phyloP scores from a whole-genome alignment of 2,797 vertebrate species.

The Lepus townsendii region DNA sequence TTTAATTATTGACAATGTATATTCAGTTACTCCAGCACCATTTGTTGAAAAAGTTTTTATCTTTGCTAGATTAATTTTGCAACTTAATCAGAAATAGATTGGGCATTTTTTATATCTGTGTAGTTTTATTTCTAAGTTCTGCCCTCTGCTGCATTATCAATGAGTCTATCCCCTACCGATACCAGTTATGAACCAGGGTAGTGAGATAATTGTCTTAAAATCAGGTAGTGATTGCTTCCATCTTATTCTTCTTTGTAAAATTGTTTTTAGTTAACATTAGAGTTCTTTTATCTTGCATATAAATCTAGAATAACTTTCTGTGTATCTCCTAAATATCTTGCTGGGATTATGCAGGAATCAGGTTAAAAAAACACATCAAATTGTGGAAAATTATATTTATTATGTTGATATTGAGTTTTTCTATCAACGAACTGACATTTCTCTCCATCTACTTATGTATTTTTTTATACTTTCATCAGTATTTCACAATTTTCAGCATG shows the following conservation, averaged over 20 bases:
- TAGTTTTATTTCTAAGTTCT: neutral
- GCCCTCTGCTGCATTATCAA: neutral
- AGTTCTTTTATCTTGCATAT: neutral
- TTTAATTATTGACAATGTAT: neutral
- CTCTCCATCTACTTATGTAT: neutral
- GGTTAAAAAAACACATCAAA: neutral
- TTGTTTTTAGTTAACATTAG: neutral
- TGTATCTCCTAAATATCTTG: neutral
- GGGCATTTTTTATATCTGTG: neutral
- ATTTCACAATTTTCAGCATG: neutral
- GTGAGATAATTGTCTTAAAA: neutral
- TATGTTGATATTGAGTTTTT: neutral
- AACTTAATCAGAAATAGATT: neutral
- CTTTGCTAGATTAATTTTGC: neutral
- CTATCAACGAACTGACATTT: neutral
- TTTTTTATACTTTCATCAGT: neutral
- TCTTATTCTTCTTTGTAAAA: neutral
- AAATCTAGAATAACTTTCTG: neutral
- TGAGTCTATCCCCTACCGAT: neutral
- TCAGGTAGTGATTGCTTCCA: neutral
- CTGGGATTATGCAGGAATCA: neutral
- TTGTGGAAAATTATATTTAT: neutral
- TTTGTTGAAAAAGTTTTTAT: neutral
- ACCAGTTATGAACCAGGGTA: neutral
- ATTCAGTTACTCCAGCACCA: neutral